Evolutionary conservation across 2,888 invertebrate species (phyloP), one percentile per base, ranked within the genome.

Genomic region (Epistrophe grossulariae): DNA sequence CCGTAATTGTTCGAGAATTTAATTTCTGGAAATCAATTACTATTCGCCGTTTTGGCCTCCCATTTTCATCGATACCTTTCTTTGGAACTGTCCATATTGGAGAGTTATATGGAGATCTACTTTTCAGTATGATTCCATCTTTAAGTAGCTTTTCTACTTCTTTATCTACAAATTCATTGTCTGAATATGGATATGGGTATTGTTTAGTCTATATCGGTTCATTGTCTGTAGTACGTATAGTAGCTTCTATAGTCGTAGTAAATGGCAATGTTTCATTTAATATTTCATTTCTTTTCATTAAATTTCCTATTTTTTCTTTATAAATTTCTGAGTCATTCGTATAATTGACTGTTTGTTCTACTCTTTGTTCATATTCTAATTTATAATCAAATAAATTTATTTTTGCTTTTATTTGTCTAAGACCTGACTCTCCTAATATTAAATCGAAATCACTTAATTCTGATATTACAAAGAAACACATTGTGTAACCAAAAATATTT

Each of bases 31-130:
- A 45, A 45, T 45, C 43, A n/a, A 45, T n/a, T 15, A 45, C 15
- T 7, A 45, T 45, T 11, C n/a, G n/a, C n/a, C 15, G 43, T 45
- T 45, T 45, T n/a, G 43, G 43, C n/a, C 43, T 48, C 17, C 48
- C 48, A 48, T 48, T 48, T 17, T 48, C 48, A 48, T 48, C 48
- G 17, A 48, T 17, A 17, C 48, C 48, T 8, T 48, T 48, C 17
- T 48, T 48, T 48, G 48, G 17, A 17, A 48, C 48, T 48, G 48
- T 17, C 48, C 48, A 48, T 45, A 45, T 45, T n/a, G 48, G 17
- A 48, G 17, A 17, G 17, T 48, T 48, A 48, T 48, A 48, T 17
- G 48, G 48, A 48, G 48, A 48, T 17, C 9, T 48, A 48, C 48
- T 48, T 48, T 17, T 17, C 48, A 17, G 45, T 7, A 45, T n/a